These are phyloP conservation scores for Microcebus murinus DNA, from an alignment of 2,113 vertebrate species.

Conservation along the genomic window DNA sequence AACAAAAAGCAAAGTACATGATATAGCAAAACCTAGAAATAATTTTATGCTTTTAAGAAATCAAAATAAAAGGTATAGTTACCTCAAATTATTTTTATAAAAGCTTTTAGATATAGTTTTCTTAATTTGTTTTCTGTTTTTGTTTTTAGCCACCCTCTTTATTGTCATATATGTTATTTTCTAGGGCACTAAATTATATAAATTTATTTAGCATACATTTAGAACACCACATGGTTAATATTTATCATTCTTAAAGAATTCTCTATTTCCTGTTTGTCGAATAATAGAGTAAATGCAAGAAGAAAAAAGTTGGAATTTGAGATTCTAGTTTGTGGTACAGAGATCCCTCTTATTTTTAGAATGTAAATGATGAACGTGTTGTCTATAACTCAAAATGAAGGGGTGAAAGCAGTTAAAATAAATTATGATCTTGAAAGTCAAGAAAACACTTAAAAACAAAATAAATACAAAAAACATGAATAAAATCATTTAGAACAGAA, in stretches of 20 bases:
- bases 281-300: constrained; percentile 20
- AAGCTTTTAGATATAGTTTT: neutral
- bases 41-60: constrained; percentile 10
- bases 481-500: constrained; percentile 45
- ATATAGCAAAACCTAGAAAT: neutral
- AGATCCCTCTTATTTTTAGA: constrained; percentile 1
- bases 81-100: neutral
- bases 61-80: neutral
- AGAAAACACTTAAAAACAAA: constrained; percentile 33
- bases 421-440: constrained; percentile 15
- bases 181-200: neutral
- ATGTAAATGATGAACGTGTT: neutral
- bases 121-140: neutral
- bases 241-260: neutral
- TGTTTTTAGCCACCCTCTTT: neutral
- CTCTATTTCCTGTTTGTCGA: neutral
- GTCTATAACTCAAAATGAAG: constrained; percentile 28
- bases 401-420: constrained; percentile 15
- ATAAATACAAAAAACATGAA: constrained; percentile 7
- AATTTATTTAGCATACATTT: neutral
- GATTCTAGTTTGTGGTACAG: neutral
- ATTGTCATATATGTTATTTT: constrained; percentile 25
- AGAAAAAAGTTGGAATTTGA: neutral
- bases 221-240: neutral
- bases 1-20: neutral